These are phyloP conservation scores for Drosophila hawaiiensis DNA, from an alignment of 2,888 invertebrate species.

Conservation along the genomic window DNA sequence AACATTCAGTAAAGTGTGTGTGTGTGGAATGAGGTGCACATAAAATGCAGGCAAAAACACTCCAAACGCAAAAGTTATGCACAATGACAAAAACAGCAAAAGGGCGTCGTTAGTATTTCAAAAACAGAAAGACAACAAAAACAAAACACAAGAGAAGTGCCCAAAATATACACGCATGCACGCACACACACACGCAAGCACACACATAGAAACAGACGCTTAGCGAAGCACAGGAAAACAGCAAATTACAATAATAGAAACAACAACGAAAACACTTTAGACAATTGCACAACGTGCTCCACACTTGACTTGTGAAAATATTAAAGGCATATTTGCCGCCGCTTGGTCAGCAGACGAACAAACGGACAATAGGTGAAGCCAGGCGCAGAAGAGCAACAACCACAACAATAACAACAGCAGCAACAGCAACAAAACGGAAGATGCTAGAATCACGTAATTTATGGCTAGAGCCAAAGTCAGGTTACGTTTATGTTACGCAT, in stretches of 20 bases:
- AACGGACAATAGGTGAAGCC: conserved; percentile 27
- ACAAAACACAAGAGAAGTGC: conserved; percentile 33
- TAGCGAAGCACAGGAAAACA: conserved; percentile 27
- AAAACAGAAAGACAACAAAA: conserved; percentile 62
- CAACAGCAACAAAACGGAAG: conserved; percentile 60
- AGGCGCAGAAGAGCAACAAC: conserved; percentile 9
- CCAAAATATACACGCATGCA: conserved; percentile 13
- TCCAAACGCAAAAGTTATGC: conserved; percentile 72
- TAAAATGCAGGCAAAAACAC: conserved; percentile 78
- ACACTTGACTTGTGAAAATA: conserved; percentile 68
- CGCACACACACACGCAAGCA: neutral
- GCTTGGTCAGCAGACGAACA: conserved; percentile 66
- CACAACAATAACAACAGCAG: neutral
- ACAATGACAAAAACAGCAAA: conserved; percentile 69
- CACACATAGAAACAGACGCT: conserved; percentile 1
- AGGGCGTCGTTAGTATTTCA: conserved; percentile 82
- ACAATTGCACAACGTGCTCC: conserved; percentile 57
- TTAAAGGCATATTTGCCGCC: conserved; percentile 72
- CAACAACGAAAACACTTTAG: conserved; percentile 40
- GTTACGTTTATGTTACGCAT: conserved; percentile 33
- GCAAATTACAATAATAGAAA: conserved; percentile 43
- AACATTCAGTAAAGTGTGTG: neutral
- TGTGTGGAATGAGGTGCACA: conserved; percentile 35
- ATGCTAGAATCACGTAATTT: conserved; percentile 55
- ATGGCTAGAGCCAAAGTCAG: conserved; percentile 36